Base-by-base conservation (phyloP, 2,113 vertebrate genomes). In the Elachura formosa region DNA sequence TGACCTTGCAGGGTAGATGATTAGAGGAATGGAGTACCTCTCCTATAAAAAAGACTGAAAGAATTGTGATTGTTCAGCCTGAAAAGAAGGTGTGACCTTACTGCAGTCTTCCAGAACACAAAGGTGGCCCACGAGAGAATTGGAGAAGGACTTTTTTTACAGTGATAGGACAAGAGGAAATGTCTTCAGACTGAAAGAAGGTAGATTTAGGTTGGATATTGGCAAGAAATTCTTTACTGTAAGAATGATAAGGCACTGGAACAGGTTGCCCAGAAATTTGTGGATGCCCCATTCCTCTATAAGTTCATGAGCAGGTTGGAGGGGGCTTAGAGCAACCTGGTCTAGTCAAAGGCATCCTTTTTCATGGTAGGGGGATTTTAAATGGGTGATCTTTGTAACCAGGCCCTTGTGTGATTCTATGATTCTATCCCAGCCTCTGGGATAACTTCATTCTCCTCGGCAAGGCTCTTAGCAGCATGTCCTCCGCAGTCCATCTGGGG, bases 391-490 rank as follows among this genome's bases (percentile, higher is more conserved):
- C 29, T 59, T 59, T 21, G 29, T 54, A 7, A 17, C 20, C n/a
- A 67, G 40, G 40, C 14, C 5, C 34, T 79, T 41, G 34, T 38
- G 19, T 43, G 14, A 45, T 51, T 76, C 54, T 78, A 0, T 71
- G 48, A 21, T 55, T 55, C 49, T 63, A 12, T n/a, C 5, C 45
- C 58, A 80, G 22, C 28, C 36, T 73, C 52, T 49, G 43, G 14
- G 34, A 11, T 51, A n/a, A 26, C 4, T 74, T 81, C 3, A 3
- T 8, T 56, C 54, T 66, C 12, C 45, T 71, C 19, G 11, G 3
- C 0, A 2, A 77, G 12, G 21, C 23, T 71, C 23, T 33, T 33
- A 15, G 13, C 48, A 79, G 16, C 0, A 0, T n/a, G 14, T 64
- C 16, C 54, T 13, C 5, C 26, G 9, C 26, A 52, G 36, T 40